These are phyloP conservation scores for Rutpela maculata DNA, from an alignment of 2,888 invertebrate species.

Conservation along the genomic window DNA sequence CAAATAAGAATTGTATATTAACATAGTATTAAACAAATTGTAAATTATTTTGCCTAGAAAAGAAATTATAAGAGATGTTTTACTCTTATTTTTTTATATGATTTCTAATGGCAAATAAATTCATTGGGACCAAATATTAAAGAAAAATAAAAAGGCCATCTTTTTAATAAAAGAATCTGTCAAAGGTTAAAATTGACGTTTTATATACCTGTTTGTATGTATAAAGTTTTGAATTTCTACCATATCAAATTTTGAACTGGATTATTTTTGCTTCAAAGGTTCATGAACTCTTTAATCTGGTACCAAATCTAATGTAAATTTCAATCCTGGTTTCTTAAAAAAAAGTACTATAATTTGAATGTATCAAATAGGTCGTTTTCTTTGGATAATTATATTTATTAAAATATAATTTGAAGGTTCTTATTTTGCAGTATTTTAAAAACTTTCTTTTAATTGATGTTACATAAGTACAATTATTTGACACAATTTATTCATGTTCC, in stretches of 20 bases:
- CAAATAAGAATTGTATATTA: slow-evolving; percentile 31
- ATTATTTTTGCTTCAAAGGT: neutral
- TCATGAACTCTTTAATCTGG: neutral
- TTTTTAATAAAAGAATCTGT: neutral
- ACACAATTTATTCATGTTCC: neutral
- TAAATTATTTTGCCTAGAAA: neutral
- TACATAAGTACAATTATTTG: neutral
- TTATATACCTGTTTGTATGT: neutral
- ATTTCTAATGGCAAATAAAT: neutral
- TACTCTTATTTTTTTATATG: neutral
- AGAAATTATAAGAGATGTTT: neutral
- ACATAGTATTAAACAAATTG: neutral
- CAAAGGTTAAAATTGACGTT: neutral
- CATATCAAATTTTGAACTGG: neutral
- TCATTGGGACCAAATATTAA: slow-evolving; percentile 4
- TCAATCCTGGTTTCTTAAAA: neutral
- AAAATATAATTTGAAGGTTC: neutral
- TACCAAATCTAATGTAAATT: neutral
- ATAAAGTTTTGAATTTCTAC: neutral
- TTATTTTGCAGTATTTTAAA: slow-evolving; percentile 4
- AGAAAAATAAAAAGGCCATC: neutral
- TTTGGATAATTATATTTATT: neutral
- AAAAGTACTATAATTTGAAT: neutral
- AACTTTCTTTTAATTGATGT: neutral
- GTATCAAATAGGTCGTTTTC: neutral